Conservation (phyloP, 30 jellyfish, hydroid and myxozoan genomes). For the Pelagia noctiluca region DNA sequence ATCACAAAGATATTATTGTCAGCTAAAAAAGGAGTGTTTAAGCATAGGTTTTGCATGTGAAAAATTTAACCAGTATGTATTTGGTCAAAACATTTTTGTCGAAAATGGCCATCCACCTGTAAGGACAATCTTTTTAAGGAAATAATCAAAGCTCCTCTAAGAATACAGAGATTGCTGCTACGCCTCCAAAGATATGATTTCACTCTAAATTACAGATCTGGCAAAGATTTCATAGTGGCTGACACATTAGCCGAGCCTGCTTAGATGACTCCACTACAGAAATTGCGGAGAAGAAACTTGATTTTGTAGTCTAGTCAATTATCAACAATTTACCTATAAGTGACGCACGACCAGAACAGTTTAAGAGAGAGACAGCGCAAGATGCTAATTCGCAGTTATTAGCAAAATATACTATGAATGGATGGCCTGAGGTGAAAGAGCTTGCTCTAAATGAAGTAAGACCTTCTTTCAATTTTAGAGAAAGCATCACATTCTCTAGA, state of each 20-base stretch:
- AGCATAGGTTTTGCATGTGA: slow-evolving; percentile 32
- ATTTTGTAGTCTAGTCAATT: slow-evolving; percentile 19
- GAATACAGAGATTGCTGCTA: slow-evolving; percentile 45
- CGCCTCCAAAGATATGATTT: slow-evolving; percentile 56
- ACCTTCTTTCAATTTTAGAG: slow-evolving; percentile 26
- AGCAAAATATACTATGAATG: slow-evolving; percentile 19
- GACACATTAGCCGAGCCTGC: slow-evolving; percentile 61
- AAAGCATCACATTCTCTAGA: slow-evolving; percentile 2
- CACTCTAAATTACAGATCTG: slow-evolving; percentile 20
- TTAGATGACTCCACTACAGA: slow-evolving; percentile 14
- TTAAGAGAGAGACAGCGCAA: slow-evolving; percentile 35
- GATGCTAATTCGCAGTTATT: slow-evolving; percentile 7
- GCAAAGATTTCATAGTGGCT: slow-evolving; percentile 47
- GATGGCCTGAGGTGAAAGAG: slow-evolving; percentile 43
- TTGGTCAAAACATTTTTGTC: slow-evolving; percentile 46
- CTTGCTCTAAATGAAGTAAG: slow-evolving; percentile 20
- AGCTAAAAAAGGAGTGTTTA: slow-evolving; percentile 57
- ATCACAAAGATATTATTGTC: slow-evolving; percentile 40
- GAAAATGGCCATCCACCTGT: slow-evolving; percentile 72
- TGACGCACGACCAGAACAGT: slow-evolving; percentile 13
- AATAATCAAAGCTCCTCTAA: slow-evolving; percentile 32
- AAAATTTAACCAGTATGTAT: slow-evolving; percentile 40
- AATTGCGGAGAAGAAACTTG: slow-evolving; percentile 23
- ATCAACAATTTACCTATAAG: slow-evolving; percentile 33
- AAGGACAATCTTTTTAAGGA: slow-evolving; percentile 46